Evolutionary conservation across 2,113 vertebrate genomes (phyloP).

Genomic region (Pomatostomus ruficeps): DNA sequence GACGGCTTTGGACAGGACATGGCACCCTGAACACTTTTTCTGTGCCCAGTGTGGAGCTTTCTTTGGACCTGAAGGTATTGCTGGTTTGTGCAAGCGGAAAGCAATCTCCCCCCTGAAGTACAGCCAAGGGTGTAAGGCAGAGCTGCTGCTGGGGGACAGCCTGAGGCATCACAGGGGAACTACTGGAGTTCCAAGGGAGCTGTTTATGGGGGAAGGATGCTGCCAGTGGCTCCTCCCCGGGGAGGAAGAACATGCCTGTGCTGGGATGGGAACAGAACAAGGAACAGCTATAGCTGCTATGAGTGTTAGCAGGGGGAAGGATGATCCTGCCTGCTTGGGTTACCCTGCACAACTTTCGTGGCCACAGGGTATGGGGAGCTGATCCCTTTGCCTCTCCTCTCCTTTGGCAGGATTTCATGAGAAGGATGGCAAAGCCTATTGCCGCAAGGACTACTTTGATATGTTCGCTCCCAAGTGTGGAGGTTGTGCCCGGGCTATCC

Average conservation of each 20-base stretch:
- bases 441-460: conserved; percentile 98
- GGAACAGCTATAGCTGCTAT: background rate
- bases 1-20: conserved; percentile 93
- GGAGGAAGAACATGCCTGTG: background rate
- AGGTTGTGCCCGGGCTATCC: conserved; percentile 91
- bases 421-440: conserved; percentile 97
- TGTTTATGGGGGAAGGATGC: background rate
- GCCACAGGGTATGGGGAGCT: background rate
- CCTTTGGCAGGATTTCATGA: conserved; percentile 91
- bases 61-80: conserved; percentile 91
- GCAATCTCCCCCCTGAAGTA: background rate
- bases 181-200: background rate
- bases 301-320: background rate
- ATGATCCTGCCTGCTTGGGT: background rate
- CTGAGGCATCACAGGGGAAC: background rate
- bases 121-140: background rate
- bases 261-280: background rate
- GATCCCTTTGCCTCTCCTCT: background rate
- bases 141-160: background rate
- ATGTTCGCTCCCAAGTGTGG: conserved; percentile 98
- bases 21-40: conserved; percentile 99
- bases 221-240: background rate
- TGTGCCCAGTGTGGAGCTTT: conserved; percentile 97
- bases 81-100: background rate
- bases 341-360: background rate